phyloP scores from a whole-genome alignment of 2,888 invertebrate genomes.

The Archips xylosteana region DNA sequence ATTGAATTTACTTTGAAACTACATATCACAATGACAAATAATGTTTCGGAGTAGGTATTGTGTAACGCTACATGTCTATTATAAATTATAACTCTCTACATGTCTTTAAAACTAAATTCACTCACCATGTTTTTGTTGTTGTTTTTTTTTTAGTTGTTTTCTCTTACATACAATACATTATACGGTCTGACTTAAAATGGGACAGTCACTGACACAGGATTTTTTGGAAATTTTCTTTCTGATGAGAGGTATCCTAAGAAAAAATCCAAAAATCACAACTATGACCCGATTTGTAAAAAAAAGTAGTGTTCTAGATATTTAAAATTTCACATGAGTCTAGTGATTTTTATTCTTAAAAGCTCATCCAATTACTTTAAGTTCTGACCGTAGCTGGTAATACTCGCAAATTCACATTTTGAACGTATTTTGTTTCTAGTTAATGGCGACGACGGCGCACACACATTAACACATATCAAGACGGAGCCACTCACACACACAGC shows the following conservation, averaged over 20 bases:
- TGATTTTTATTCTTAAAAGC: conserved; percentile 12
- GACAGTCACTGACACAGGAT: conserved; percentile 6
- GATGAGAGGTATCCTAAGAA: background rate
- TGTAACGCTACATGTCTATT: conserved; percentile 33
- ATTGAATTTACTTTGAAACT: conserved; percentile 60
- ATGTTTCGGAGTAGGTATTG: conserved; percentile 51
- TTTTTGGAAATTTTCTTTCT: background rate
- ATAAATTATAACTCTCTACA: conserved; percentile 47
- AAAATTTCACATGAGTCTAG: background rate
- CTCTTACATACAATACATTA: conserved; percentile 39
- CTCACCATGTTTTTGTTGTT: conserved; percentile 31
- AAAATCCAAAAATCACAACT: background rate
- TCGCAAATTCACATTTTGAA: conserved; percentile 71
- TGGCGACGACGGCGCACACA: conserved; percentile 78
- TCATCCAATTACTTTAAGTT: conserved; percentile 34
- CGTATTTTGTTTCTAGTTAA: conserved; percentile 83
- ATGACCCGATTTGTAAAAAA: background rate
- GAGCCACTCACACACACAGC: conserved; percentile 78
- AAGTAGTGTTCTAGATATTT: background rate
- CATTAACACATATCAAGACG: conserved; percentile 84
- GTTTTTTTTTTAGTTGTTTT: conserved; percentile 32
- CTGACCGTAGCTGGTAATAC: conserved; percentile 51
- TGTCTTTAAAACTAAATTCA: conserved; percentile 49
- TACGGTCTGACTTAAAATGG: conserved; percentile 39
- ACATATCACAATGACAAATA: conserved; percentile 83